These are phyloP conservation scores for Hydrozoanthus tunicans DNA, from an alignment of 64 coral and sea anemone genomes.

Conservation along the genomic window DNA sequence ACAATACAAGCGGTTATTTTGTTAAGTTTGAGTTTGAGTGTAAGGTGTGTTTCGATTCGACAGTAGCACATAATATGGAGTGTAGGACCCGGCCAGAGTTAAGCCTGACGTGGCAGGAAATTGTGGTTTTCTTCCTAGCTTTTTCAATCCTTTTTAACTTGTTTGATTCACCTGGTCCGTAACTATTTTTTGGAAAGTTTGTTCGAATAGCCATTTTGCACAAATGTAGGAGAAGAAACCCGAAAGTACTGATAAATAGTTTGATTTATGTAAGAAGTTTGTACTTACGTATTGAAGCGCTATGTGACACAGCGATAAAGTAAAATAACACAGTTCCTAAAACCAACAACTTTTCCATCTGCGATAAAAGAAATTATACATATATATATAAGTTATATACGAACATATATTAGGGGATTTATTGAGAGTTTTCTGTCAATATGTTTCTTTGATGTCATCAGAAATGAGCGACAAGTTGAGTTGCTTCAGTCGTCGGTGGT, in stretches of 20 bases:
- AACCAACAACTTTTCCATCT: conserved; percentile 43
- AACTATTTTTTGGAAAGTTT: too few species aligned
- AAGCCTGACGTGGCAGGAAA: conserved; percentile 41
- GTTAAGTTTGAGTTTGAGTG: too few species aligned
- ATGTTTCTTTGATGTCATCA: background rate
- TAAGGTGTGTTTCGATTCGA: background rate
- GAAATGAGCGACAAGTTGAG: background rate
- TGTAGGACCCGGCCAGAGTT: background rate
- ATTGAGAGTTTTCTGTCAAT: background rate
- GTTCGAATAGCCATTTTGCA: too few species aligned
- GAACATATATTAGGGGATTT: background rate
- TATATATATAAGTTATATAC: too few species aligned
- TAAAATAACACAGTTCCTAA: conserved; percentile 30
- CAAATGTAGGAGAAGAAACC: background rate
- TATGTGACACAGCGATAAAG: conserved; percentile 4
- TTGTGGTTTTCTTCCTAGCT: background rate
- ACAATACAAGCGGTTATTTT: background rate
- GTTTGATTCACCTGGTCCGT: too few species aligned
- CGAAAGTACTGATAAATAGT: background rate
- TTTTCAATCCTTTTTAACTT: background rate
- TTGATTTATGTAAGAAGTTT: background rate
- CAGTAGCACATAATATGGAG: background rate
- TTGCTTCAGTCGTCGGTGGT: too few species aligned
- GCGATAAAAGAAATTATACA: background rate
- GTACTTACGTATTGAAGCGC: conserved; percentile 48